These are phyloP conservation scores for Muscicapa comitata DNA, from an alignment of 2,797 vertebrate species.

Conservation along the genomic window DNA sequence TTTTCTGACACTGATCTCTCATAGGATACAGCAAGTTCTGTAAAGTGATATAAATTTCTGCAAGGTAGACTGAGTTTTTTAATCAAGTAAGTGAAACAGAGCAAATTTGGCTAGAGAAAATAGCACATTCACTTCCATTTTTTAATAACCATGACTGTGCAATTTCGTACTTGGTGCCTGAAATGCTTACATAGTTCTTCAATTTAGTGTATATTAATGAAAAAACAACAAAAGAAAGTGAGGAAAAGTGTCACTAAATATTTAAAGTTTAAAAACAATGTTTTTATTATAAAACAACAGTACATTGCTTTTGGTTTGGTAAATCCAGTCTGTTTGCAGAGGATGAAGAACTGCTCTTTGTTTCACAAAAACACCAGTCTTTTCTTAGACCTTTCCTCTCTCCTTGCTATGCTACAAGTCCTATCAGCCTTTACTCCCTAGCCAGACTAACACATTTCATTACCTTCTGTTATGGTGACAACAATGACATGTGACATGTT, in stretches of 20 bases:
- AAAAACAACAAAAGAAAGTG: no score
- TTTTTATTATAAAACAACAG: neutral
- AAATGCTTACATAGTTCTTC: neutral
- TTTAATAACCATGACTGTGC: neutral
- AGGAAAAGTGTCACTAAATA: neutral
- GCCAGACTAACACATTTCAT: neutral
- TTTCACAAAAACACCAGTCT: neutral
- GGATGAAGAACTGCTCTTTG: neutral
- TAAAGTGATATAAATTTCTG: neutral
- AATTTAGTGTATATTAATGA: neutral
- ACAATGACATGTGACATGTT: neutral
- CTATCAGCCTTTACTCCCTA: neutral
- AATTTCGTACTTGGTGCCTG: neutral
- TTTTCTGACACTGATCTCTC: neutral
- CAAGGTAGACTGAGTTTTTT: neutral
- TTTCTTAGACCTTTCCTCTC: neutral
- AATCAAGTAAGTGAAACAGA: neutral
- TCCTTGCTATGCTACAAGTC: neutral
- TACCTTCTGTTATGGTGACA: neutral
- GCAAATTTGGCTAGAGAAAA: neutral
- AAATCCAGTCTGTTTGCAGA: neutral
- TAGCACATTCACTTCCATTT: neutral
- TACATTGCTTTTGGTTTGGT: neutral
- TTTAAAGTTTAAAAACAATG: neutral
- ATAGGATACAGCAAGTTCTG: neutral